Conservation (phyloP, 2,113 vertebrate species). For the Ascaphus truei region DNA sequence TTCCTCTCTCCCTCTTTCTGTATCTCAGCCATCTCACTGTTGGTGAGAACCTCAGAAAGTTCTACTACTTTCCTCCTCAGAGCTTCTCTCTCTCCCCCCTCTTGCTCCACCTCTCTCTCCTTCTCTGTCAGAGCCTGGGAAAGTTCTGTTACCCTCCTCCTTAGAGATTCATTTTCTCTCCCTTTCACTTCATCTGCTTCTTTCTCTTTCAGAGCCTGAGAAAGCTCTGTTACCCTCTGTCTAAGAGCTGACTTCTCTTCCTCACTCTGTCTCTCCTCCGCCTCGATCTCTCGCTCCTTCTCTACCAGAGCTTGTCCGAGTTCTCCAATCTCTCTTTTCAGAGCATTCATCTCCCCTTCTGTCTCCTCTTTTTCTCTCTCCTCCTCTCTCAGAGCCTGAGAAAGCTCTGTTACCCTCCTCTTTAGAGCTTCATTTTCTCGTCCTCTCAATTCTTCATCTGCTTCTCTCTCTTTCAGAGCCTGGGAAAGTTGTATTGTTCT, state of each 20-base stretch:
- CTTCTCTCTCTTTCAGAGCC: neutral
- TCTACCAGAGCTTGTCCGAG: neutral
- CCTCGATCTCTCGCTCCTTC: neutral
- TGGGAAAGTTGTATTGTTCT: too few species aligned
- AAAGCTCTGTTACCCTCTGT: neutral
- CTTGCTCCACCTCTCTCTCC: neutral
- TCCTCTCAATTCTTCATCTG: neutral
- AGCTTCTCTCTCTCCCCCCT: neutral
- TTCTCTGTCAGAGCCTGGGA: neutral
- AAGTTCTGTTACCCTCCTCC: neutral
- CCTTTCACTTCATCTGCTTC: neutral
- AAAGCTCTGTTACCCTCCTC: neutral
- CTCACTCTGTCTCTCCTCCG: neutral
- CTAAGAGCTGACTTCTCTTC: neutral
- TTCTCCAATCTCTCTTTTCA: neutral
- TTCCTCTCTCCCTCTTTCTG: too few species aligned
- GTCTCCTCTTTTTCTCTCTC: neutral
- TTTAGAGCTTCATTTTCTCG: neutral
- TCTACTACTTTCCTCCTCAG: neutral
- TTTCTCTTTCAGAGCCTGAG: neutral
- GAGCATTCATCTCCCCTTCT: neutral
- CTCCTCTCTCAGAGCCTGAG: neutral
- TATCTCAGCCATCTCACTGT: too few species aligned
- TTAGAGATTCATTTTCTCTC: neutral
- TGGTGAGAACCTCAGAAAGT: too few species aligned